Base-by-base conservation (phyloP, 1,140 invertebrate species). In the Galendromus occidentalis region DNA sequence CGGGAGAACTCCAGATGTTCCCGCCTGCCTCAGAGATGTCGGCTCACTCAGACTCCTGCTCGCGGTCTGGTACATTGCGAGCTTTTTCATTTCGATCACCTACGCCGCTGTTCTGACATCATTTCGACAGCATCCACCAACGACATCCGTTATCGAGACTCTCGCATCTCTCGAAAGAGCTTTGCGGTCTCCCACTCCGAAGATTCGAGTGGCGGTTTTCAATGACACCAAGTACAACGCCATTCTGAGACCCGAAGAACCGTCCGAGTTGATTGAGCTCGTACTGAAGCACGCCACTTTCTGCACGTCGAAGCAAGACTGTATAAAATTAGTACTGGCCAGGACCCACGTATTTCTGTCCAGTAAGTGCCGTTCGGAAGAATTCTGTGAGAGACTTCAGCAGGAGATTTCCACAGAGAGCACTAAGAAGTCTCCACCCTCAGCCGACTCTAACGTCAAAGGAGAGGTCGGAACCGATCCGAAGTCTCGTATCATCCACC, bases 181-280 rank as follows among this genome's bases (percentile, higher is more conserved):
- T 6, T 9, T 39, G 4, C 22, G 51, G n/a, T 1, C n/a, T 14
- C 14, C 51, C n/a, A 20, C 2, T 1, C 33, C 51, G 9, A 25
- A 25, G 1, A 25, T 29, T 14, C n/a, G 12, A 18, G 51, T 59
- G 22, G 51, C 51, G 14, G 51, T 59, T 33, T 9, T 59, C 25
- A 59, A 59, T 33, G 51, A 59, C 20, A 59, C 51, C 14, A 59
- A 59, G 22, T 59, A 59, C 33, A 25, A 33, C 25, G 51, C 51
- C 25, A 59, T 59, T 25, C 20, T 59, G 14, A 25, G 22, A 22
- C 22, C 17, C 1, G 22, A 59, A 2, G 20, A 33, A 17, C 25
- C 25, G 1, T 6, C 18, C 45, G 33, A 14, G 25, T 22, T 20
- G 25, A 17, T 59, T 25, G 22, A 59, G 2, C 51, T 59, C 51